Evolutionary conservation across 2,113 vertebrate genomes (phyloP).

Genomic region (Laterallus jamaicensis): DNA sequence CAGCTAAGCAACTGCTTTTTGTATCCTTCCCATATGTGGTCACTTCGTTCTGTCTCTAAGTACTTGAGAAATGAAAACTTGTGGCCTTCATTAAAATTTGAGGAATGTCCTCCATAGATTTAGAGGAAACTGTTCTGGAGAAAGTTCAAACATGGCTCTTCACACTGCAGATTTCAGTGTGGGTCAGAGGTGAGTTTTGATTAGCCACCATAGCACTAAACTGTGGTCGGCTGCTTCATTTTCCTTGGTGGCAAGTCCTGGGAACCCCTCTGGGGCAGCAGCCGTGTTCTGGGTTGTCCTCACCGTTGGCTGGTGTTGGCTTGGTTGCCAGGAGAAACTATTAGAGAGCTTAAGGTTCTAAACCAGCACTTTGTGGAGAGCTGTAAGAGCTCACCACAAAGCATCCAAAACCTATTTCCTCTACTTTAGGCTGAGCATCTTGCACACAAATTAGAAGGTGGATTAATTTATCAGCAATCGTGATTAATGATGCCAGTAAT

Average conservation of each 20-base stretch:
- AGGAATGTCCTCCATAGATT: conserved; percentile 53
- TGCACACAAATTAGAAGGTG: conserved; percentile 9
- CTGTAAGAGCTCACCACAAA: neutral
- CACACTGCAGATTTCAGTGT: neutral
- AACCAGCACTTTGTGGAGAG: neutral
- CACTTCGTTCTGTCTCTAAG: conserved; percentile 14
- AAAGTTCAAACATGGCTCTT: neutral
- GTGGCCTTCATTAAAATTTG: conserved; percentile 59
- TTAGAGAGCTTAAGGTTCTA: neutral
- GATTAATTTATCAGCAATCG: conserved; percentile 46
- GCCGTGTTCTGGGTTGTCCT: neutral
- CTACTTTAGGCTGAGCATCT: neutral
- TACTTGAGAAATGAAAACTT: conserved; percentile 52
- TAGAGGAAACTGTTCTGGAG: conserved; percentile 50
- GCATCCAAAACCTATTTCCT: neutral
- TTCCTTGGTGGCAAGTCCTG: neutral
- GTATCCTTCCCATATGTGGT: conserved; percentile 31
- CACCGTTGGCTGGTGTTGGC: neutral
- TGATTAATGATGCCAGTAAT: conserved; percentile 33
- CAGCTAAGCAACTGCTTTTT: neutral
- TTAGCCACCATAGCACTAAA: neutral
- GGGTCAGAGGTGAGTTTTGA: conserved; percentile 31
- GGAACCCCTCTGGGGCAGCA: neutral
- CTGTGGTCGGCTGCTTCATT: neutral
- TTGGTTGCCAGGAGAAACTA: neutral